Conservation (phyloP, 2,888 invertebrate species). For the Arenicola marina region DNA sequence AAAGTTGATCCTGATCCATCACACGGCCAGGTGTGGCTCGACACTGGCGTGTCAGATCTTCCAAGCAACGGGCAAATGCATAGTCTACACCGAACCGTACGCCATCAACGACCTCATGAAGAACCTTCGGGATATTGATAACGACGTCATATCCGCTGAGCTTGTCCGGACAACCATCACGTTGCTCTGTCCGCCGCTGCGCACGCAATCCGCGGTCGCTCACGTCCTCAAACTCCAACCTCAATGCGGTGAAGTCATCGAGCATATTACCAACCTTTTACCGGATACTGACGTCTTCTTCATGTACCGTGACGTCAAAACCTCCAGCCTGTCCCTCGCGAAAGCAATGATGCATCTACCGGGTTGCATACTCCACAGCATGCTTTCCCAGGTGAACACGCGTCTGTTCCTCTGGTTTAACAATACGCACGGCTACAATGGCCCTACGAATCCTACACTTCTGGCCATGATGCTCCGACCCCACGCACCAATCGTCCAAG, state of each 20-base stretch:
- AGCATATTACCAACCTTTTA: not conserved
- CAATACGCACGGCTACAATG: no score
- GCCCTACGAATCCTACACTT: no score
- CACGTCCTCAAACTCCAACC: not conserved
- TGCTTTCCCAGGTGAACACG: no score
- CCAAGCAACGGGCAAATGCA: not conserved
- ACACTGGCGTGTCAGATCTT: not conserved
- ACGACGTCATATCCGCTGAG: not conserved
- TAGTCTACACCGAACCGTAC: not conserved
- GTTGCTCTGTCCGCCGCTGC: not conserved
- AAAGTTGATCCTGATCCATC: not conserved
- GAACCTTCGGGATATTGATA: not conserved
- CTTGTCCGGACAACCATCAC: not conserved
- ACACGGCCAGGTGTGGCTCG: slow-evolving; percentile 1
- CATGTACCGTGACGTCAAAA: no score
- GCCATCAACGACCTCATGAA: not conserved
- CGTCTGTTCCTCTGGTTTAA: no score
- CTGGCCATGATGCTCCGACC: no score
- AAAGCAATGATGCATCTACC: no score
- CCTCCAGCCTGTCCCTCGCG: no score
- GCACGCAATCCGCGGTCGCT: not conserved
- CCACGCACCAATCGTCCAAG: no score
- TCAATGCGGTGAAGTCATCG: not conserved
- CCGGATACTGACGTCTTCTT: not conserved
- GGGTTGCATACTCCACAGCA: no score